Percentiles rank a stretch among this genome's conserved stretches.
Conservation (phyloP, 2,888 invertebrate species). For the Pecten maximus region DNA sequence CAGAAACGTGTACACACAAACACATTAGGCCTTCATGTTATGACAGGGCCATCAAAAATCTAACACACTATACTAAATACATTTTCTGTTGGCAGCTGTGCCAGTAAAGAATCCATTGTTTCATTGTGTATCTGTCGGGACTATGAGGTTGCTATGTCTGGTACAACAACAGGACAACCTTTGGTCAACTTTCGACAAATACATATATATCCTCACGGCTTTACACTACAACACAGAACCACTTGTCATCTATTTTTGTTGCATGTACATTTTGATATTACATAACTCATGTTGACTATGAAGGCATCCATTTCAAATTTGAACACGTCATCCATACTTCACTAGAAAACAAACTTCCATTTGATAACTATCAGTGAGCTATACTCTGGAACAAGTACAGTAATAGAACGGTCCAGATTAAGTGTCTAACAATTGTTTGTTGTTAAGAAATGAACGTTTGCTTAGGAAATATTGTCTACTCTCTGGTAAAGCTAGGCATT, state of each 20-base stretch:
- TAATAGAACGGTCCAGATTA: too few species aligned
- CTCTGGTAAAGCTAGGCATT: too few species aligned
- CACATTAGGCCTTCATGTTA: constrained; percentile 30
- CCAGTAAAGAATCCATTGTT: neutral
- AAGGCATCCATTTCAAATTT: neutral
- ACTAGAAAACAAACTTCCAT: neutral
- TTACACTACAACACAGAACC: neutral
- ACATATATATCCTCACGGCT: neutral
- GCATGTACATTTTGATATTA: neutral
- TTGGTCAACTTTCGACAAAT: neutral
- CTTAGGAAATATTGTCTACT: too few species aligned
- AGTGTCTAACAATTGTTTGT: too few species aligned
- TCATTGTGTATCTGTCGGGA: neutral
- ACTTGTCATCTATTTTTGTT: neutral
- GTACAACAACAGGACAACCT: neutral
- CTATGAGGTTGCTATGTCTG: neutral
- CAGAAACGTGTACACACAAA: constrained; percentile 14
- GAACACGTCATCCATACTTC: neutral
- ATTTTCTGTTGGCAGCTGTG: constrained; percentile 5
- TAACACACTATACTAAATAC: neutral
- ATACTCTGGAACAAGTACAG: too few species aligned
- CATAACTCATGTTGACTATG: neutral
- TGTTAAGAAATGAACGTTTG: too few species aligned
- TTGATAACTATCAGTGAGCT: too few species aligned
- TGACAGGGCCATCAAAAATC: constrained; percentile 1